phyloP scores from a whole-genome alignment of 2,113 vertebrate genomes.

The Menidia beryllina region DNA sequence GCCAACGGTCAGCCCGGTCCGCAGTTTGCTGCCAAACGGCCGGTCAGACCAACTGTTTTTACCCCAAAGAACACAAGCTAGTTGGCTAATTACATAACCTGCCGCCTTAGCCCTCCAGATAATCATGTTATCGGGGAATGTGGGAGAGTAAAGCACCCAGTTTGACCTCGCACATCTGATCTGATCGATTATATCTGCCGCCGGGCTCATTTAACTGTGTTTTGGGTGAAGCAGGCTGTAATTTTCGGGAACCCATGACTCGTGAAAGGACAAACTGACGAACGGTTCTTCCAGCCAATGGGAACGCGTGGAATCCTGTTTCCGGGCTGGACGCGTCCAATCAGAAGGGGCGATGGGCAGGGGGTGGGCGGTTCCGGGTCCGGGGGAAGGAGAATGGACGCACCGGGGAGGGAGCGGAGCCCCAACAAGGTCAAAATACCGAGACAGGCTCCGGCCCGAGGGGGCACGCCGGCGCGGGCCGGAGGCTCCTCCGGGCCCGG shows the following conservation, averaged over 20 bases:
- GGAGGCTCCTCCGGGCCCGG: background rate
- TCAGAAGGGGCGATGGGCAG: conserved; percentile 9
- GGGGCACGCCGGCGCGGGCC: background rate
- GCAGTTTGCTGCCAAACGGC: too few relatives aligned
- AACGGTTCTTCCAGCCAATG: conserved; percentile 47
- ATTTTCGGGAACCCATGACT: conserved; percentile 67
- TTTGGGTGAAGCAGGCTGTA: background rate
- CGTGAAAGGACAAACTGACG: conserved; percentile 72
- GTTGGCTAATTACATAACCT: conserved; percentile 56
- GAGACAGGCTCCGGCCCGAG: background rate
- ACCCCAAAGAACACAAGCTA: conserved; percentile 45
- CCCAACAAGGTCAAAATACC: conserved; percentile 82
- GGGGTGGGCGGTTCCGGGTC: conserved; percentile 14
- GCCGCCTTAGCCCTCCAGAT: background rate
- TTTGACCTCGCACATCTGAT: background rate
- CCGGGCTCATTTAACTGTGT: background rate
- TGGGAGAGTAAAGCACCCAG: background rate
- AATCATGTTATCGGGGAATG: background rate
- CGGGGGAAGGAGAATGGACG: conserved; percentile 23
- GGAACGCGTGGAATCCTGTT: rapidly evolving
- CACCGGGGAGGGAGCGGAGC: conserved; percentile 28
- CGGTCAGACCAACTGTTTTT: too few relatives aligned
- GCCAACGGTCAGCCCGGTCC: too few relatives aligned
- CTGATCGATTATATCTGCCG: background rate
- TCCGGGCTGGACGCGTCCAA: conserved; percentile 54